Conservation (phyloP, 2,888 invertebrate species). For the Thymelicus acteon region DNA sequence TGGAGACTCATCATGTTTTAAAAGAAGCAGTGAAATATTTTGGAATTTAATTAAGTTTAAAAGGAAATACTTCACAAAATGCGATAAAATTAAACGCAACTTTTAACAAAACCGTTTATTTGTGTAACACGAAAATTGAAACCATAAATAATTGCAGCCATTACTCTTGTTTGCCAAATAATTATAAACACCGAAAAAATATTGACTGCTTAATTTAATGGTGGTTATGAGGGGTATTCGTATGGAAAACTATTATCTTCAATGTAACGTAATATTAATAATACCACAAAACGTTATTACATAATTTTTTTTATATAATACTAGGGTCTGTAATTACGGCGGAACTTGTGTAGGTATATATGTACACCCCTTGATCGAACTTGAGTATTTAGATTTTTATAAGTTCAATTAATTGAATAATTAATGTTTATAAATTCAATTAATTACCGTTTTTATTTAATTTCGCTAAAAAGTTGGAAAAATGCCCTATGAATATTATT, state of each 20-base stretch:
- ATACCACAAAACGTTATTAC: background rate
- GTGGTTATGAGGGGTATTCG: background rate
- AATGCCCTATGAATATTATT: too few species aligned
- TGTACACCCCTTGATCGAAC: too few species aligned
- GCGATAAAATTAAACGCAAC: constrained; percentile 5
- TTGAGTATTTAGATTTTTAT: too few species aligned
- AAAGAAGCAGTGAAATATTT: too few species aligned
- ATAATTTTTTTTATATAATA: background rate
- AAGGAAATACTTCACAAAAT: background rate
- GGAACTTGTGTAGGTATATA: too few species aligned
- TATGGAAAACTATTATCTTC: constrained; percentile 5
- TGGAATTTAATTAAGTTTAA: background rate
- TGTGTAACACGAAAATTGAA: constrained; percentile 20
- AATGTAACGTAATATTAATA: constrained; percentile 5
- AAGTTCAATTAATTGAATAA: too few species aligned
- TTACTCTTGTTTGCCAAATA: constrained; percentile 28
- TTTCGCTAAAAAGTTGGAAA: too few species aligned
- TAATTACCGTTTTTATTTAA: too few species aligned
- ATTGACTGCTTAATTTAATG: constrained; percentile 27
- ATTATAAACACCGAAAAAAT: constrained; percentile 22
- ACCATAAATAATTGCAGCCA: constrained; percentile 27
- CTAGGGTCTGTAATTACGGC: too few species aligned
- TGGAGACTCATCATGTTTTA: too few species aligned
- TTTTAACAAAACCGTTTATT: constrained; percentile 10
- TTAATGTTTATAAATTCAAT: too few species aligned